Evolutionary conservation across 2,797 vertebrate species (phyloP).

Genomic region (Gallinago solitaria): DNA sequence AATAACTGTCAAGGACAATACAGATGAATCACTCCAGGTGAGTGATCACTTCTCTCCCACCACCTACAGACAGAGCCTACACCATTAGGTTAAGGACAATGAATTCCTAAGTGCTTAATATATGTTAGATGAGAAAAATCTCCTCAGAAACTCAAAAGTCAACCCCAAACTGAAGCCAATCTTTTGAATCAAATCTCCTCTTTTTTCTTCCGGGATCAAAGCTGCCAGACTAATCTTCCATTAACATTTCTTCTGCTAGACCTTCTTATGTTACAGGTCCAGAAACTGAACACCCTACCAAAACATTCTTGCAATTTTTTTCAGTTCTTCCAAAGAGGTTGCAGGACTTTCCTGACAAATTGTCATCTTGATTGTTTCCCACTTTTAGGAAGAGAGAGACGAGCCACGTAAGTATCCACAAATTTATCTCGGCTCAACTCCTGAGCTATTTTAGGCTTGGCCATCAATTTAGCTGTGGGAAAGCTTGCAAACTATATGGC

Average conservation of each 20-base stretch:
- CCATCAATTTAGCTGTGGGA: background rate
- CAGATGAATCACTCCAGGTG: background rate
- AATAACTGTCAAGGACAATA: background rate
- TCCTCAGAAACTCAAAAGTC: background rate
- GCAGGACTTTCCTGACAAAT: background rate
- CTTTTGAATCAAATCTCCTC: background rate
- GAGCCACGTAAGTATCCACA: background rate
- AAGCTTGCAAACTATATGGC: slow-evolving; percentile 7
- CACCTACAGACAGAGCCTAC: background rate
- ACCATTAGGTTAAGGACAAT: background rate
- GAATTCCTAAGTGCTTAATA: background rate
- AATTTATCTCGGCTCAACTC: background rate
- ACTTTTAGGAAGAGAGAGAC: background rate
- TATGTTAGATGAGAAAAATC: background rate
- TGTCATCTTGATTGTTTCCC: background rate
- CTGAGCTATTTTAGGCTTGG: background rate
- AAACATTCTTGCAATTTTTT: background rate
- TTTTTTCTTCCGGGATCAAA: background rate
- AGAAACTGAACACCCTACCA: background rate
- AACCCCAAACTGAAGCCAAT: background rate
- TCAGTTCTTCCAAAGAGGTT: background rate
- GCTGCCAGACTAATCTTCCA: background rate
- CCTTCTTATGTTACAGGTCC: background rate
- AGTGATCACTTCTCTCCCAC: background rate
- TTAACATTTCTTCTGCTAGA: background rate